Conservation (phyloP, 2,797 vertebrate genomes). For the Neosilurus hyrtlii region DNA sequence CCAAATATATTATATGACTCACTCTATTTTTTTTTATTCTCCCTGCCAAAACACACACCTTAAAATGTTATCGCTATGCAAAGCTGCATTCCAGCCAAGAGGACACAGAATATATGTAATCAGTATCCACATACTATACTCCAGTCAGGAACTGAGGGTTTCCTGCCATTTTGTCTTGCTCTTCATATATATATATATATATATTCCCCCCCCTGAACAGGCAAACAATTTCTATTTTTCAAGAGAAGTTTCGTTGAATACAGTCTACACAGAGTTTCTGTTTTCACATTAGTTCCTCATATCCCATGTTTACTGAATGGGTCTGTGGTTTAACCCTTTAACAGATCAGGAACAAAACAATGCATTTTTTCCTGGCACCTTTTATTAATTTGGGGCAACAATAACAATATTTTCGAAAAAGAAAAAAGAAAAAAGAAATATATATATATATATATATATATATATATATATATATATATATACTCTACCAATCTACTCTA, state of each 20-base stretch:
- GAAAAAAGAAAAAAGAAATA: too few species aligned
- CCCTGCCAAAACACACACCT: neutral
- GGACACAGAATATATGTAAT: constrained; percentile 7
- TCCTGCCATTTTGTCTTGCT: constrained; percentile 53
- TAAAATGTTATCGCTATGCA: constrained; percentile 41
- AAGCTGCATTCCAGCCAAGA: constrained; percentile 37
- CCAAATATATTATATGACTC: constrained; percentile 15
- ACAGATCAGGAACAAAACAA: too few species aligned
- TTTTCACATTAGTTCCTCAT: neutral
- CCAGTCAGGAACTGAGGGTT: constrained; percentile 43
- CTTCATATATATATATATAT: constrained; percentile 25
- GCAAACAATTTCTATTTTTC: constrained; percentile 9
- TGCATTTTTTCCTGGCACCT: too few species aligned
- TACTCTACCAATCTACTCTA: too few species aligned
- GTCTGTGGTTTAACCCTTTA: too few species aligned
- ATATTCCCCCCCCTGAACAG: constrained; percentile 29
- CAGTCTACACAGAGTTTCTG: neutral
- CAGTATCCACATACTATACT: constrained; percentile 32
- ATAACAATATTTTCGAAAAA: too few species aligned
- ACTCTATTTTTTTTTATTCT: neutral
- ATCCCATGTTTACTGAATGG: neutral
- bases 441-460: too few species aligned
- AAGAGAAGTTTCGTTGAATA: neutral
- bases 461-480: too few species aligned
- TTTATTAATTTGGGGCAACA: too few species aligned